A percentile compares a stretch with the other conserved stretches of the same genome.
phyloP scores from a whole-genome alignment of 2,888 invertebrate genomes.

The Teinopalpus imperialis region DNA sequence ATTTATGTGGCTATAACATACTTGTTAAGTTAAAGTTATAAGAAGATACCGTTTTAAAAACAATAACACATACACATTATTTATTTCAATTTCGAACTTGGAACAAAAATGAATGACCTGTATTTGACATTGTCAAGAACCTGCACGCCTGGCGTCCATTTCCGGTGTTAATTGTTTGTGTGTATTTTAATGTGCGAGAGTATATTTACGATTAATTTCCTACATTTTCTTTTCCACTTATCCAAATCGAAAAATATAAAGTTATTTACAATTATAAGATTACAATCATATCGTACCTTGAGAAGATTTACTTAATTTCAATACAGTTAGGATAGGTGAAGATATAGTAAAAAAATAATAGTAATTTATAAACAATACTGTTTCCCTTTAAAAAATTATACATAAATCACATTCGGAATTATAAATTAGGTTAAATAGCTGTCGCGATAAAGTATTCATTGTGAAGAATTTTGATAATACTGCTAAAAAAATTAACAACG shows the following conservation, averaged over 20 bases:
- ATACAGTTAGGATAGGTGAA: neutral
- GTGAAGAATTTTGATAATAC: neutral
- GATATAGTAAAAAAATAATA: conserved; percentile 4
- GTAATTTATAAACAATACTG: neutral
- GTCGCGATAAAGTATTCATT: too few relatives aligned
- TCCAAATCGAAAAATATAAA: conserved; percentile 18
- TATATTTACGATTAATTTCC: neutral
- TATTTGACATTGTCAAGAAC: conserved; percentile 14
- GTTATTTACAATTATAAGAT: conserved; percentile 17
- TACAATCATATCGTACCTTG: conserved; percentile 19
- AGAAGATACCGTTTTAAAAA: too few relatives aligned
- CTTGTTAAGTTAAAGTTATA: too few relatives aligned
- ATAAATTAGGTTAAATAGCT: neutral
- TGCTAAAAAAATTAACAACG: conserved; percentile 1
- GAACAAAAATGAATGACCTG: too few relatives aligned
- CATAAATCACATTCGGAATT: conserved; percentile 4
- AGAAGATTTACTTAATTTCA: conserved; percentile 8
- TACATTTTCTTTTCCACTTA: neutral
- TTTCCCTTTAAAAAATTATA: conserved; percentile 1
- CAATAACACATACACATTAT: too few relatives aligned
- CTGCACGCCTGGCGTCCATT: conserved; percentile 6
- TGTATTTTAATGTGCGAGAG: too few relatives aligned
- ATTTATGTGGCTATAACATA: too few relatives aligned
- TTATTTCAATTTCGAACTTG: too few relatives aligned
- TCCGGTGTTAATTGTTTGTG: too few relatives aligned